Conservation (phyloP, 2,113 vertebrate genomes). For the Corapipo altera region DNA sequence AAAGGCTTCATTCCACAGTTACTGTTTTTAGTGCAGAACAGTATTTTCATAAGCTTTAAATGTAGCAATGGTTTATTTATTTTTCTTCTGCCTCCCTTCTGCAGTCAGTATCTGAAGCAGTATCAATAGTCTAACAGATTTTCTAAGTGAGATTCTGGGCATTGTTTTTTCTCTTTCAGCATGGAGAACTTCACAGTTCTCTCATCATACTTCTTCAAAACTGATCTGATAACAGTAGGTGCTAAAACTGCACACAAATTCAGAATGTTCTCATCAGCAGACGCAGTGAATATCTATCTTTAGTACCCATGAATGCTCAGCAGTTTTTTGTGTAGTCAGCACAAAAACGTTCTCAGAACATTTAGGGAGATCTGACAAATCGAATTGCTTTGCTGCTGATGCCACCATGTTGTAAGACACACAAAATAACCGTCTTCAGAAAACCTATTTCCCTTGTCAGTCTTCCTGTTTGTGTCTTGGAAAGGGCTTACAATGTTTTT, state of each 20-base stretch:
- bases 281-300: conserved; percentile 41
- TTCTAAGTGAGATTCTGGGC: neutral
- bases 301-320: conserved; percentile 39
- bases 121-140: neutral
- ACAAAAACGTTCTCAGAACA: neutral
- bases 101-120: neutral
- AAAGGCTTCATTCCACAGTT: neutral
- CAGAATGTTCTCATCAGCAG: conserved; percentile 50
- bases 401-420: neutral
- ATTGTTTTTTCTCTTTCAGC: neutral
- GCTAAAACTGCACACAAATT: conserved; percentile 37
- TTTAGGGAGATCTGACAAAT: conserved; percentile 12
- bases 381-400: neutral
- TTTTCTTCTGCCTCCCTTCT: neutral
- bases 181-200: neutral
- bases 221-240: conserved; percentile 32
- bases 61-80: neutral
- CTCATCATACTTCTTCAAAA: conserved; percentile 30
- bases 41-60: neutral
- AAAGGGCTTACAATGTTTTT: neutral
- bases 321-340: conserved; percentile 52
- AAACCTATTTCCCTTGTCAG: neutral
- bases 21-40: neutral
- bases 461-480: neutral
- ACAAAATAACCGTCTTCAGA: neutral